phyloP scores from a whole-genome alignment of 2,888 invertebrate genomes.

The Dynastes hyllus region DNA sequence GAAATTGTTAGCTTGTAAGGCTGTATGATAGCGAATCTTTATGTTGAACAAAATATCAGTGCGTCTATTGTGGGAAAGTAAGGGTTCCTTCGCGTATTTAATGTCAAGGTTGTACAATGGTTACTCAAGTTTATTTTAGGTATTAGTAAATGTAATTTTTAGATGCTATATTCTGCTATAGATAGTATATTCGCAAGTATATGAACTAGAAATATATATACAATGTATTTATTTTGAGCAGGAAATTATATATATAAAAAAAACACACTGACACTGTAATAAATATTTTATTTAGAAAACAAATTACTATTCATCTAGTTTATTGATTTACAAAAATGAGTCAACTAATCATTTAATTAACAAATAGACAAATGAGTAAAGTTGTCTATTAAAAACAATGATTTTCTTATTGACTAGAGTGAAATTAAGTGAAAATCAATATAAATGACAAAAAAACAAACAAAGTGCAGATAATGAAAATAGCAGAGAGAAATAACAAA shows the following conservation, averaged over 20 bases:
- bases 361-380: conserved; percentile 25
- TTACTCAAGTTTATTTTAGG: background rate
- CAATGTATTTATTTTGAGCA: background rate
- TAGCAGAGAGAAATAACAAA: background rate
- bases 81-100: background rate
- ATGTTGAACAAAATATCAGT: background rate
- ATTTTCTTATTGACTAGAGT: conserved; percentile 33
- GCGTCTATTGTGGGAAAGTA: background rate
- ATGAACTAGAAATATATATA: too few relatives aligned
- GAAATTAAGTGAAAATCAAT: conserved; percentile 27
- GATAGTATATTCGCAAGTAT: too few relatives aligned
- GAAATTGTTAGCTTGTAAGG: conserved; percentile 44
- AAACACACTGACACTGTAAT: background rate
- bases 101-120: conserved; percentile 1
- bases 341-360: conserved; percentile 3
- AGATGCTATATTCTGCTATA: too few relatives aligned
- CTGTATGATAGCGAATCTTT: background rate
- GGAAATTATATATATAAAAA: conserved; percentile 10
- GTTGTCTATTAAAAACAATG: background rate
- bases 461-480: background rate
- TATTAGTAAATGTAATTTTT: background rate
- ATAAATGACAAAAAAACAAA: conserved; percentile 9
- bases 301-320: background rate
- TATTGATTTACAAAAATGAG: conserved; percentile 16
- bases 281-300: conserved; percentile 19